Base-by-base conservation (phyloP, 2,888 invertebrate species). In the Tachina grossa region DNA sequence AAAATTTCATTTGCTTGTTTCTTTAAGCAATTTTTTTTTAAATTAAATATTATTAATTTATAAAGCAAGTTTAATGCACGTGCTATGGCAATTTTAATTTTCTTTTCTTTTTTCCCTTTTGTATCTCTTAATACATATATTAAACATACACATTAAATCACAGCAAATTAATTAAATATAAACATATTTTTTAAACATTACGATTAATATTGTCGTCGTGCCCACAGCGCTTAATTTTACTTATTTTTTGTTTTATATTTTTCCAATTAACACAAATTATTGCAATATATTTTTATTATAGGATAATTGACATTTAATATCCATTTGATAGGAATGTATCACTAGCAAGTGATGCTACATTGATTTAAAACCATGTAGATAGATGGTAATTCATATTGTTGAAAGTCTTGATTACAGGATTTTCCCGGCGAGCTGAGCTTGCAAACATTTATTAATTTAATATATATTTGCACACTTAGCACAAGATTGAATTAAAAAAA, bases 301-400 rank as follows among this genome's bases (percentile, higher is more conserved):
- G 68, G 66, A 81, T 84, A 84, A 84, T 84, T 84, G 84, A 81
- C 77, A 84, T 84, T 81, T 84, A 84, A 81, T 77, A 84, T 84
- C 84, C 84, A 81, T 76, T 77, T 84, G 84, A 81, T 81, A 84
- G 66, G 39, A 84, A 71, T 66, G 53, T 76, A 77, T 84, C 81
- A 83, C 1, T 39, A 69, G 65, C 45, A 51, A 66, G 66, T 43
- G 49, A 31, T 6, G 31, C 31, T 31, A 41, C 31, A 66, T 49
- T 77, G 59, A 59, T 83, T 59, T 51, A 22, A 55, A 63, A 39
- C 9, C 1, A 11, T 49, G n/a, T 41, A 22, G n/a, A 2, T 2
- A 53, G 22, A 45, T 41, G 39, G 16, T 51, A 51, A 69, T 69
- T 53, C 13, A 14, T 13, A 51, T 65, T 41, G 63, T 22, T 41